Conservation (phyloP, 2,113 vertebrate genomes). For the Cacatua alba region DNA sequence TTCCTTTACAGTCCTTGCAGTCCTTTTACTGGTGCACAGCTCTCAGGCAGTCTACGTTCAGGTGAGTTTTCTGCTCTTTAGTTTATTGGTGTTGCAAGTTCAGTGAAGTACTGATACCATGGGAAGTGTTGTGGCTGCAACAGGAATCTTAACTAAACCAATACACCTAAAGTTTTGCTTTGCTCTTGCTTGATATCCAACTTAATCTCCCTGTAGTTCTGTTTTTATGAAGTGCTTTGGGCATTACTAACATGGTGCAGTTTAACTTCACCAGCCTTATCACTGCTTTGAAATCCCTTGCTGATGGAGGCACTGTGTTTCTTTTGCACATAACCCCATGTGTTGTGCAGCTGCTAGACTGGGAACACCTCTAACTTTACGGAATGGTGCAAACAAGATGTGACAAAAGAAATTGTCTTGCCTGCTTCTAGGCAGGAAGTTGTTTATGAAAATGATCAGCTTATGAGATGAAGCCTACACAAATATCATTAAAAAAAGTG, state of each 20-base stretch:
- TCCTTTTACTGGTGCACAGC: neutral
- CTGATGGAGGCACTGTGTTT: neutral
- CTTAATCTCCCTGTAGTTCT: neutral
- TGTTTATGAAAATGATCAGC: neutral
- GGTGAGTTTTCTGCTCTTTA: constrained; percentile 20
- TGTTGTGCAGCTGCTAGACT: neutral
- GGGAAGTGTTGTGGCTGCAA: neutral
- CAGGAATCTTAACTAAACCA: neutral
- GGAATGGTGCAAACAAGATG: neutral
- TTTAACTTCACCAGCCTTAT: neutral
- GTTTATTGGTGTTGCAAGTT: neutral
- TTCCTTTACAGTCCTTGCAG: neutral
- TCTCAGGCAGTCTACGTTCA: constrained; percentile 27
- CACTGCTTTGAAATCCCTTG: neutral
- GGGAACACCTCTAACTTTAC: neutral
- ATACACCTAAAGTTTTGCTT: neutral
- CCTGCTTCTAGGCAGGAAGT: neutral
- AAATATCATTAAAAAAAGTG: neutral
- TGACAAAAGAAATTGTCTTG: neutral
- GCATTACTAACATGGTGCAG: neutral
- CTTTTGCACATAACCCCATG: neutral
- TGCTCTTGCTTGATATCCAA: neutral
- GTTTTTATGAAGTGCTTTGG: neutral
- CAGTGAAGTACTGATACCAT: neutral
- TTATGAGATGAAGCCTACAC: neutral